Conservation (phyloP, 2,113 vertebrate species). For the Redunca redunca region DNA sequence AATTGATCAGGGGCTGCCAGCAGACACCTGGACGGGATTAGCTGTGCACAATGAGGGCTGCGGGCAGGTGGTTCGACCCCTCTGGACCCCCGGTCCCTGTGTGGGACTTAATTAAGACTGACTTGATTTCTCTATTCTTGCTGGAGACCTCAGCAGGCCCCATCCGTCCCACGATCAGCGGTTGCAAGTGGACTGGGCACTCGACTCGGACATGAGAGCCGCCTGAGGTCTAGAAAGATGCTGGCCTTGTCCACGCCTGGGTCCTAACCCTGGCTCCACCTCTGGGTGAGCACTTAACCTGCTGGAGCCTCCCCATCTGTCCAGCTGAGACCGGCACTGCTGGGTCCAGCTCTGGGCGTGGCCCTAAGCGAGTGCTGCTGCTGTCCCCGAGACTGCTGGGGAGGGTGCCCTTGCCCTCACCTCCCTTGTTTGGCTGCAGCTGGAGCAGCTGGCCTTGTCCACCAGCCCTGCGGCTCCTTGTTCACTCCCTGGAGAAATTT, state of each 20-base stretch:
- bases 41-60: conserved; percentile 5
- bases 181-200: fast-evolving
- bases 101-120: conserved; percentile 46
- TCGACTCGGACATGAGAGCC: background rate
- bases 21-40: conserved; percentile 71
- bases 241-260: fast-evolving
- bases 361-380: fast-evolving
- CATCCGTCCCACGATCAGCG: background rate
- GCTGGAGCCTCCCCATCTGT: background rate
- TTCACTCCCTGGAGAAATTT: background rate
- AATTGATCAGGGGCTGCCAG: conserved; percentile 58
- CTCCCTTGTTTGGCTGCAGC: background rate
- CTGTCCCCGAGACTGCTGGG: background rate
- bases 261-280: background rate
- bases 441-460: background rate
- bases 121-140: conserved; percentile 45
- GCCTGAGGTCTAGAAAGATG: background rate
- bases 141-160: background rate
- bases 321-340: fast-evolving
- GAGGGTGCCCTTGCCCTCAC: background rate
- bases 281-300: background rate
- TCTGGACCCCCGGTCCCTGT: background rate
- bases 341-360: fast-evolving
- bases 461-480: background rate
- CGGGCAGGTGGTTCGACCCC: conserved; percentile 43